Conservation (phyloP, 1,140 invertebrate genomes). For the Rhopalosiphum maidis region DNA sequence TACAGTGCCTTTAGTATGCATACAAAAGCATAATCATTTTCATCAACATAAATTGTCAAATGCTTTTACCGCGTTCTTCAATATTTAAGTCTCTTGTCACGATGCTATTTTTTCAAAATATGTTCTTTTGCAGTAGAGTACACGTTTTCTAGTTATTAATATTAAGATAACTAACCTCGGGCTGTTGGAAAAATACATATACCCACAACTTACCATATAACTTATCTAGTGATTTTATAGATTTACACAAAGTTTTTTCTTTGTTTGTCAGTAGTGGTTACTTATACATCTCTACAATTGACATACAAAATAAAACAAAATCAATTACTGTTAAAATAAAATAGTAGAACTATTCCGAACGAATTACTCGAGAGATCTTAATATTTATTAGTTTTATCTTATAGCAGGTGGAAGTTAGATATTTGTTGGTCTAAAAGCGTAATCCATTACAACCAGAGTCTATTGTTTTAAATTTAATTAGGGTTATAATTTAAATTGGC, state of each 20-base stretch:
- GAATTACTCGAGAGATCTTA: background rate
- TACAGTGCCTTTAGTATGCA: background rate
- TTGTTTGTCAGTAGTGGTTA: background rate
- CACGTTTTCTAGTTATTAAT: background rate
- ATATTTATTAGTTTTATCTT: background rate
- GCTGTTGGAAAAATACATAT: background rate
- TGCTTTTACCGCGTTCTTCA: constrained; percentile 33
- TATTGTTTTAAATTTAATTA: constrained; percentile 26
- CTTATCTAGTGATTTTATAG: background rate
- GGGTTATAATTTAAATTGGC: constrained; percentile 37
- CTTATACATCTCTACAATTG: background rate
- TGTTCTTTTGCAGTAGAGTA: background rate
- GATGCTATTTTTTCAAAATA: background rate
- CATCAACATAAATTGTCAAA: constrained; percentile 37
- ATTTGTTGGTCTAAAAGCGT: background rate
- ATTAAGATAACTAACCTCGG: background rate
- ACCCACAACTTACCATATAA: background rate
- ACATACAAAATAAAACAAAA: background rate
- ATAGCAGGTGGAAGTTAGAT: background rate
- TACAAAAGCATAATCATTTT: constrained; percentile 36
- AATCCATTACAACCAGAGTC: background rate
- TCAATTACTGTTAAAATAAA: background rate
- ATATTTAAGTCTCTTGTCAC: background rate
- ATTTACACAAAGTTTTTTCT: background rate
- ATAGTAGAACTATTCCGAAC: background rate